These are phyloP conservation scores for Taphrorychus bicolor DNA, from an alignment of 2,888 invertebrate genomes.

Conservation along the genomic window DNA sequence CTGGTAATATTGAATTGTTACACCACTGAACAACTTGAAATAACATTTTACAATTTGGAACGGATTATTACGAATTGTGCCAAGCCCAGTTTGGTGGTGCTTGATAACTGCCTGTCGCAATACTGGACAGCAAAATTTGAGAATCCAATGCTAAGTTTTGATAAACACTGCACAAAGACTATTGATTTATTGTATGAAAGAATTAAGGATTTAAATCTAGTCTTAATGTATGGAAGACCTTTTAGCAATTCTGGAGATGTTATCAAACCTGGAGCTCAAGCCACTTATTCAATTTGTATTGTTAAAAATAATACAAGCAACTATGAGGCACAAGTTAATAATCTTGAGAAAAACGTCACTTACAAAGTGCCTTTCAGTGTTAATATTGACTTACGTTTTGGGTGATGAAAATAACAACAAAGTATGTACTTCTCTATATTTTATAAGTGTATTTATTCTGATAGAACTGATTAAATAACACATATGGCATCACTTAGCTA, in stretches of 20 bases:
- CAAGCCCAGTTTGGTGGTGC: slow-evolving; percentile 45
- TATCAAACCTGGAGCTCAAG: not conserved
- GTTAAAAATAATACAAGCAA: not conserved
- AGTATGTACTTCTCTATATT: no score
- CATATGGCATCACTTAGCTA: not conserved
- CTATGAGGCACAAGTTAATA: not conserved
- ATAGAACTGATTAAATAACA: not conserved
- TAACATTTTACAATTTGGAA: slow-evolving; percentile 48
- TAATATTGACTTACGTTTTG: not conserved
- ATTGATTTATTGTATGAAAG: slow-evolving; percentile 43
- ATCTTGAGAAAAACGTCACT: slow-evolving; percentile 3
- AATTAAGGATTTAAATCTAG: slow-evolving; percentile 46
- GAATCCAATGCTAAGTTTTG: slow-evolving; percentile 45
- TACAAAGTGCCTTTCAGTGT: not conserved
- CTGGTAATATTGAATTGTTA: slow-evolving; percentile 49
- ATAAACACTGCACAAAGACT: slow-evolving; percentile 44
- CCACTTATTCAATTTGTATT: slow-evolving; percentile 4
- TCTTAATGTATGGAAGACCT: slow-evolving; percentile 44
- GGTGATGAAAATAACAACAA: not conserved
- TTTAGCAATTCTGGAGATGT: slow-evolving; percentile 16
- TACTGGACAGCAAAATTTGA: slow-evolving; percentile 47
- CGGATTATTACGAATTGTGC: slow-evolving; percentile 44
- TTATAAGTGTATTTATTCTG: not conserved
- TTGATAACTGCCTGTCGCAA: slow-evolving; percentile 50
- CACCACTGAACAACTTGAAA: slow-evolving; percentile 46